A percentile compares a stretch with the other conserved stretches of the same genome.
Evolutionary conservation across 2,888 invertebrate species (phyloP).

Genomic region (Gandaritis pyraliata): DNA sequence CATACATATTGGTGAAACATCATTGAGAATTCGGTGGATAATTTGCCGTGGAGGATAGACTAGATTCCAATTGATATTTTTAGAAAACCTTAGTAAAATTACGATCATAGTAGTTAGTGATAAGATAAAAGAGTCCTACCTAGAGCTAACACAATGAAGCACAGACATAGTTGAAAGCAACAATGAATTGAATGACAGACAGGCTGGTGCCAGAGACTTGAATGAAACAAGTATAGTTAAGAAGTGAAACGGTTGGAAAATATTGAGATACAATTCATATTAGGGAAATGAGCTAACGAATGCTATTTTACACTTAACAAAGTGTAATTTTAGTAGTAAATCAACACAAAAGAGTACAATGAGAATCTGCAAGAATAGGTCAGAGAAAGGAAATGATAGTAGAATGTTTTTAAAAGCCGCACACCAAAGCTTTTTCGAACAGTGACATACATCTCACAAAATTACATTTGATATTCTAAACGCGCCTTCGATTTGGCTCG

Average conservation of each 20-base stretch:
- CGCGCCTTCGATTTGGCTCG: slow-evolving; percentile 51
- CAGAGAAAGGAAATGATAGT: slow-evolving; percentile 10
- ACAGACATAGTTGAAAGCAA: slow-evolving; percentile 39
- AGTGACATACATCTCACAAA: slow-evolving; percentile 38
- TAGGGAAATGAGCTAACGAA: slow-evolving; percentile 6
- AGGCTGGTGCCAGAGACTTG: slow-evolving; percentile 43
- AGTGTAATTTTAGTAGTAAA: neutral
- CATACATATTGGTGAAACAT: slow-evolving; percentile 43
- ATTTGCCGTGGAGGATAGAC: slow-evolving; percentile 29
- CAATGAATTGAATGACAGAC: slow-evolving; percentile 47
- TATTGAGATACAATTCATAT: slow-evolving; percentile 22
- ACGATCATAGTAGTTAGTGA: neutral
- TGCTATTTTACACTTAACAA: neutral
- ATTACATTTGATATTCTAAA: slow-evolving; percentile 48
- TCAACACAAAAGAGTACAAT: neutral
- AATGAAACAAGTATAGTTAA: slow-evolving; percentile 39
- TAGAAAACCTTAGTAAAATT: neutral
- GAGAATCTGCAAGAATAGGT: neutral
- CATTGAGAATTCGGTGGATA: slow-evolving; percentile 40
- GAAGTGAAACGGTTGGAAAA: slow-evolving; percentile 33
- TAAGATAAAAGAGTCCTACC: neutral
- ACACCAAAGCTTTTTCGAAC: slow-evolving; percentile 29
- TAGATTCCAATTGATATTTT: neutral
- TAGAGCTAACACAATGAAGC: slow-evolving; percentile 32
- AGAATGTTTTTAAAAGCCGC: slow-evolving; percentile 3